Conservation (phyloP, 2,113 vertebrate species). For the Hypocryptadius cinnamomeus region DNA sequence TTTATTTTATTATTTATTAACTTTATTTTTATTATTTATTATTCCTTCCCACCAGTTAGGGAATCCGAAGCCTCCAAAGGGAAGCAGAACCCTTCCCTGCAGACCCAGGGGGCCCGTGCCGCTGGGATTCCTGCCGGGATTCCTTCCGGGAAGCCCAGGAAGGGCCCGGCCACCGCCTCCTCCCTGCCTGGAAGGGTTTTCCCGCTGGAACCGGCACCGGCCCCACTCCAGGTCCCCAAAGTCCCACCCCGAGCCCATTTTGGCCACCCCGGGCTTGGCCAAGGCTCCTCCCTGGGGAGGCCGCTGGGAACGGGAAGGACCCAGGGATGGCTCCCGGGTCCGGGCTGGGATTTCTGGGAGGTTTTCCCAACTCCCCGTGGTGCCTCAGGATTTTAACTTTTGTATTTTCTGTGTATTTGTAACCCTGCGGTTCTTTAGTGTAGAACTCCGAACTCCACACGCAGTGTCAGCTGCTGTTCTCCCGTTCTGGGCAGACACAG, state of each 20-base stretch:
- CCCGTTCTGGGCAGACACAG: neutral
- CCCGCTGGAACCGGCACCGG: too few species aligned
- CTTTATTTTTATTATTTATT: too few species aligned
- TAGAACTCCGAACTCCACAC: neutral
- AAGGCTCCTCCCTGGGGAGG: neutral
- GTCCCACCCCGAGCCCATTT: too few species aligned
- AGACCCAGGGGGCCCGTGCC: rapidly evolving
- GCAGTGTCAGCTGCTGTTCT: neutral
- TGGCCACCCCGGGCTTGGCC: rapidly evolving
- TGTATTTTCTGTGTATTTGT: rapidly evolving
- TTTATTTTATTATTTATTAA: neutral
- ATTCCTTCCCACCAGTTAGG: neutral
- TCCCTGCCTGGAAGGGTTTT: neutral
- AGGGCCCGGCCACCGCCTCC: neutral
- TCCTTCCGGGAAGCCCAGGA: neutral
- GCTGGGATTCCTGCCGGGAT: neutral
- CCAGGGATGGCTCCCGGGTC: neutral
- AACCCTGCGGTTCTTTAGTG: neutral
- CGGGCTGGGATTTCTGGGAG: rapidly evolving
- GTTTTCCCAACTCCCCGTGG: neutral
- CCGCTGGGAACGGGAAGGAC: too few species aligned
- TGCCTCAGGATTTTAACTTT: too few species aligned
- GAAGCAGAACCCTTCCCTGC: neutral
- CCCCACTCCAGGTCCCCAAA: rapidly evolving
- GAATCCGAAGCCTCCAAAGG: neutral